A percentile compares a stretch with the other conserved stretches of the same genome.
Conservation (phyloP, 2,888 invertebrate genomes). For the Ophion ventricosus region DNA sequence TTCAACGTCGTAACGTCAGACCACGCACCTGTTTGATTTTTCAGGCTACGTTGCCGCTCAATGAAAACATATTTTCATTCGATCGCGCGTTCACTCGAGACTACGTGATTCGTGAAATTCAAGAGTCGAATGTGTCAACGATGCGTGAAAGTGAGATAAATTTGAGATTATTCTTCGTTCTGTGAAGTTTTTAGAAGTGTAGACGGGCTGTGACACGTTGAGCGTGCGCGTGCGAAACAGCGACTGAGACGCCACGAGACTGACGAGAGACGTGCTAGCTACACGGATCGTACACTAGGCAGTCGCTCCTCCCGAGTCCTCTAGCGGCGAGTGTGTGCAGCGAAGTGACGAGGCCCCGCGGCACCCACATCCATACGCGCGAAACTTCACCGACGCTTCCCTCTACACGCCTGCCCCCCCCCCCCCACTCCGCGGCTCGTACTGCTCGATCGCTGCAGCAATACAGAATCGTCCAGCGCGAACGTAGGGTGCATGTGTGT, state of each 20-base stretch:
- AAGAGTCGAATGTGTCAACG: neutral
- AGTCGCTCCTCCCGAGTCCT: constrained; percentile 41
- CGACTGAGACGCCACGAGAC: constrained; percentile 80
- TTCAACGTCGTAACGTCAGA: neutral
- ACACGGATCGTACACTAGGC: constrained; percentile 73
- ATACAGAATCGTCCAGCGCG: neutral
- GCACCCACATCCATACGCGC: neutral
- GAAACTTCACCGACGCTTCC: neutral
- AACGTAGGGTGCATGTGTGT: neutral
- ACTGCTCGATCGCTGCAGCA: neutral
- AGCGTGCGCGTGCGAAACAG: constrained; percentile 78
- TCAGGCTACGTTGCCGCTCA: neutral
- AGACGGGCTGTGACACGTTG: constrained; percentile 1
- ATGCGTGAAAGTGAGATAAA: neutral
- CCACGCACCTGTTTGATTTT: constrained; percentile 55
- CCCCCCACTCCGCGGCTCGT: neutral
- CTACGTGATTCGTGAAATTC: neutral
- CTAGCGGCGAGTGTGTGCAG: constrained; percentile 19
- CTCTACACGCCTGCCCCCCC: neutral
- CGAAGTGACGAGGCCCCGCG: neutral
- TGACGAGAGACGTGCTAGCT: constrained; percentile 73
- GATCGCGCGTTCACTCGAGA: neutral
- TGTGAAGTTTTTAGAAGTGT: neutral
- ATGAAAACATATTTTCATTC: neutral
- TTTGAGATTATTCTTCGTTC: neutral